Conservation (phyloP, 2,797 vertebrate species). For the Lacerta bilineata region DNA sequence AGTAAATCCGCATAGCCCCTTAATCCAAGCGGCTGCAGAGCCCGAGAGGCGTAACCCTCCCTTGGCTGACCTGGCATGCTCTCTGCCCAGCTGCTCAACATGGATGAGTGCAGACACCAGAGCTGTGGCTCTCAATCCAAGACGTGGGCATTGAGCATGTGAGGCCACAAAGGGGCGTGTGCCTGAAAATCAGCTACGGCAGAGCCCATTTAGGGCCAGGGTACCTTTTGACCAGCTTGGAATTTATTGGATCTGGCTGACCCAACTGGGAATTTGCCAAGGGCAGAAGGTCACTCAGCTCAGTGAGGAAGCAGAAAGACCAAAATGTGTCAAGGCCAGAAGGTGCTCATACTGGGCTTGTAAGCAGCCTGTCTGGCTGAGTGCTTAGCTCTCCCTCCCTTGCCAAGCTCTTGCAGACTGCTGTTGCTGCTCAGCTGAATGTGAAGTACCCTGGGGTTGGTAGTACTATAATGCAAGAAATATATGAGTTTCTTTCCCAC, state of each 20-base stretch:
- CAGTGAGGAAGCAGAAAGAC: conserved; percentile 9
- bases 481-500: rapidly evolving
- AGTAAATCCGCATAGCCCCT: conserved; percentile 69
- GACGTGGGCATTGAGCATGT: not conserved
- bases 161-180: not conserved
- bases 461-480: rapidly evolving
- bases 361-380: conserved; percentile 4
- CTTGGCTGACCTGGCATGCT: conserved; percentile 67
- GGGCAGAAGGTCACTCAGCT: not conserved
- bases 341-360: not conserved
- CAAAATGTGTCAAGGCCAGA: conserved; percentile 1
- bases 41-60: conserved; percentile 30
- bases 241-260: conserved; percentile 18
- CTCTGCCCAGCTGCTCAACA: not conserved
- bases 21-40: conserved; percentile 67
- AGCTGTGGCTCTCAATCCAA: conserved; percentile 20
- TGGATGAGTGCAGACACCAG: conserved; percentile 9
- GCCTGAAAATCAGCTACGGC: not conserved
- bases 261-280: conserved; percentile 16
- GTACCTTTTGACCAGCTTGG: not conserved
- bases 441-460: not conserved
- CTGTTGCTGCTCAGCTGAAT: not conserved
- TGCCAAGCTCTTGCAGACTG: not conserved
- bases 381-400: not conserved
- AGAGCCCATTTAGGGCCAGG: not conserved